phyloP scores from a whole-genome alignment of 2,888 invertebrate species.

The Seira sanloemensis region DNA sequence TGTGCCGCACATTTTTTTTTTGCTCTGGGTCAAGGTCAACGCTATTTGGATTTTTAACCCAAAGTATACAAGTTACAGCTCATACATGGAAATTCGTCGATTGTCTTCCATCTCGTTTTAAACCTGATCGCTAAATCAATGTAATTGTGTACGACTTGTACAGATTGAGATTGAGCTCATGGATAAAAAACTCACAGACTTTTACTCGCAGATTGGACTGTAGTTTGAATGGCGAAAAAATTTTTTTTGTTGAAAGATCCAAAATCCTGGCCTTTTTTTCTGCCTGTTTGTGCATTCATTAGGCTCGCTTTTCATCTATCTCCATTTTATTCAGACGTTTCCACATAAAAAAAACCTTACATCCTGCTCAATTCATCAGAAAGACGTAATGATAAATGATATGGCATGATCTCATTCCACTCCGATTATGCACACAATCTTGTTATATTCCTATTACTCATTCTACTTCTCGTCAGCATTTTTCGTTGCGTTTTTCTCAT shows the following conservation, averaged over 20 bases:
- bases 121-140: too few species aligned
- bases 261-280: not conserved
- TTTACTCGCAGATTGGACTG: too few species aligned
- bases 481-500: not conserved
- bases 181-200: too few species aligned
- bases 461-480: not conserved
- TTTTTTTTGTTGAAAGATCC: not conserved
- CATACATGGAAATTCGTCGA: too few species aligned
- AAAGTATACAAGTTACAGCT: too few species aligned
- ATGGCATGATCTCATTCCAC: not conserved
- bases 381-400: not conserved
- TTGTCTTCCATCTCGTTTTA: too few species aligned
- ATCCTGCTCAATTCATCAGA: too few species aligned
- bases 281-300: not conserved
- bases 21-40: conserved; percentile 41
- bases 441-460: not conserved
- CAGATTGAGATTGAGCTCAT: too few species aligned
- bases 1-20: conserved; percentile 14
- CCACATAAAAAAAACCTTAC: too few species aligned
- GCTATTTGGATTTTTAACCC: conserved; percentile 13
- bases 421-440: not conserved
- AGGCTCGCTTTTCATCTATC: not conserved
- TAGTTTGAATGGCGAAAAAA: not conserved
- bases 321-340: not conserved
- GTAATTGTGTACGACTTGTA: too few species aligned